phyloP scores from a whole-genome alignment of 2,797 vertebrate species.

The Crocodylus rhombifer region DNA sequence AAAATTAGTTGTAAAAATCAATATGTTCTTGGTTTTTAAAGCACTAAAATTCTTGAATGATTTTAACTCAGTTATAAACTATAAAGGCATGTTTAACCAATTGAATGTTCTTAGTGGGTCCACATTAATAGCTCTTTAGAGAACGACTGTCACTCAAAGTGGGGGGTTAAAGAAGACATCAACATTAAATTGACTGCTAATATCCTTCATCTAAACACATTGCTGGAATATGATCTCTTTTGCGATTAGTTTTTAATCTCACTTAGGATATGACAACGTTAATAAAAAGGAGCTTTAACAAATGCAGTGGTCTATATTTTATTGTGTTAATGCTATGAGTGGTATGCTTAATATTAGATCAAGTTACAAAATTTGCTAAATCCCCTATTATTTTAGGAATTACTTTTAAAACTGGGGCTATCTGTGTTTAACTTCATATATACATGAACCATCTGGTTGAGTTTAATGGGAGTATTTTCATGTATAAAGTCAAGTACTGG shows the following conservation, averaged over 20 bases:
- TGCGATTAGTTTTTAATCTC: neutral
- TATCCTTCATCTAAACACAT: neutral
- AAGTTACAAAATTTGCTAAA: fast-evolving
- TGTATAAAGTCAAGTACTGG: neutral
- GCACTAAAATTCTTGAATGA: neutral
- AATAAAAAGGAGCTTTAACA: neutral
- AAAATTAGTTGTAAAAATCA: neutral
- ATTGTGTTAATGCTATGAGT: no score
- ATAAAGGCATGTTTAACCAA: neutral
- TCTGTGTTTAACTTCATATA: neutral
- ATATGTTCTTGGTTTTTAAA: neutral
- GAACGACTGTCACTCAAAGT: neutral
- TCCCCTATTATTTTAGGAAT: neutral
- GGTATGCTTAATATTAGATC: neutral
- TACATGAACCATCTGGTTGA: neutral
- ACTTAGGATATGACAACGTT: neutral
- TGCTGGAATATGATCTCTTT: neutral
- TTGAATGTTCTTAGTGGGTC: neutral
- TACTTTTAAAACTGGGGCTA: no score
- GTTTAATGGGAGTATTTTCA: neutral
- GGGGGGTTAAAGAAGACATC: neutral
- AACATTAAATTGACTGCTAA: neutral
- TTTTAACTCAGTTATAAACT: neutral
- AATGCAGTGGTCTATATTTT: neutral
- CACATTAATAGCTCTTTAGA: neutral